Conservation (phyloP, 2,113 vertebrate genomes). For the Ammodytes marinus region DNA sequence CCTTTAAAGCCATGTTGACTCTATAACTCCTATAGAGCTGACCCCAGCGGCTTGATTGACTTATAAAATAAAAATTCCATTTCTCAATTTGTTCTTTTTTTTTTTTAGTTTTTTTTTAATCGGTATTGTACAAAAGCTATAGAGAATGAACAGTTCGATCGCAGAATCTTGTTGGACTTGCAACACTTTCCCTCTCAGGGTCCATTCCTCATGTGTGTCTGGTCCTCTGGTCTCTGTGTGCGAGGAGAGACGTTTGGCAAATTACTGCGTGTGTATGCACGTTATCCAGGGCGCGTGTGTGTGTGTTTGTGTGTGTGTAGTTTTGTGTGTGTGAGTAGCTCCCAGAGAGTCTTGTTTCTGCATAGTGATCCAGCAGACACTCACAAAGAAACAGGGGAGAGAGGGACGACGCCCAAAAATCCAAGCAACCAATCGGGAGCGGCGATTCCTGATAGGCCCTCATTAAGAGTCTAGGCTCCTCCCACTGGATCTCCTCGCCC, state of each 20-base stretch:
- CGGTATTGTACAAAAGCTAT: constrained; percentile 97
- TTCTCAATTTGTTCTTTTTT: constrained; percentile 84
- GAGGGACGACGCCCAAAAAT: constrained; percentile 42
- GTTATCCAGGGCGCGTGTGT: constrained; percentile 35
- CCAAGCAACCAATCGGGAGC: constrained; percentile 59
- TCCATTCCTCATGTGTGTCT: constrained; percentile 77
- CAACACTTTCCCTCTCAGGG: constrained; percentile 79
- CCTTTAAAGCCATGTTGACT: constrained; percentile 96
- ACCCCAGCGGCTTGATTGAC: constrained; percentile 94
- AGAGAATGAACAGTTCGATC: constrained; percentile 93
- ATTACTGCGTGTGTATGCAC: constrained; percentile 64
- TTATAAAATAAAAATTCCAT: constrained; percentile 99
- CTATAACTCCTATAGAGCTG: constrained; percentile 91
- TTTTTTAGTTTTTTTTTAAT: constrained; percentile 74
- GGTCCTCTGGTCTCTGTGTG: constrained; percentile 80
- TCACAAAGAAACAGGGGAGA: constrained; percentile 56
- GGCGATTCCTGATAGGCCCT: constrained; percentile 53
- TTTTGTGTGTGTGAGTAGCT: constrained; percentile 72
- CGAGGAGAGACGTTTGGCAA: constrained; percentile 92
- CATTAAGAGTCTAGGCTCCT: constrained; percentile 62
- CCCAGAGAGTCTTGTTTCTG: constrained; percentile 81
- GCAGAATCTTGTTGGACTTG: constrained; percentile 86
- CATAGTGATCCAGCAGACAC: constrained; percentile 82
- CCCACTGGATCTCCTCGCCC: constrained; percentile 49
- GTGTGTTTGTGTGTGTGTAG: constrained; percentile 33